Evolutionary conservation across 53 echinoderm and acorn worm genomes (phyloP).

Genomic region (Arbacia lixula): DNA sequence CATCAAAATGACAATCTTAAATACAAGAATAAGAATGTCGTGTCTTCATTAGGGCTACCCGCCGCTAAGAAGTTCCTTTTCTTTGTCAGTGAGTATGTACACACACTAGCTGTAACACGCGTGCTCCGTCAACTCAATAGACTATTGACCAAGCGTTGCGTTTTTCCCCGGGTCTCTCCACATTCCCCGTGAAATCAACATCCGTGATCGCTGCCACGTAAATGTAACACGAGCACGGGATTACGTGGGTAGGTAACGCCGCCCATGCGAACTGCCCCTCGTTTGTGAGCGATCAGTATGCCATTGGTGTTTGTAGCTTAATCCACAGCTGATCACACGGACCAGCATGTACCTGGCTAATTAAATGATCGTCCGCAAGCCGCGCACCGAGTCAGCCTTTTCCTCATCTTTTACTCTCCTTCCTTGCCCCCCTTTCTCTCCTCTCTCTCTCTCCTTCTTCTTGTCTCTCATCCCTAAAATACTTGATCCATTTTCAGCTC

Average conservation of each 20-base stretch:
- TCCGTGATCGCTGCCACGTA: background rate
- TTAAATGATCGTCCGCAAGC: conserved; percentile 55
- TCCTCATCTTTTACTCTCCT: conserved; percentile 18
- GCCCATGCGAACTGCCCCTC: conserved; percentile 19
- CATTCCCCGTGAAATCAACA: background rate
- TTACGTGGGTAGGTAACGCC: background rate
- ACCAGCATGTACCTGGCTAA: conserved; percentile 48
- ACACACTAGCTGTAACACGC: too few relatives aligned
- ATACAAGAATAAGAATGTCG: too few relatives aligned
- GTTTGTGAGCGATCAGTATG: conserved; percentile 24
- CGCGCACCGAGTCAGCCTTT: conserved; percentile 16
- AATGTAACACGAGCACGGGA: background rate
- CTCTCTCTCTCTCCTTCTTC: background rate
- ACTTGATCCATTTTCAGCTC: background rate
- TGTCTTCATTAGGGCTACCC: too few relatives aligned
- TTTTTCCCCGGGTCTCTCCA: background rate
- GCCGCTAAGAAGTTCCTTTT: too few relatives aligned
- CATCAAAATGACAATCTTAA: too few relatives aligned
- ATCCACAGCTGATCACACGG: conserved; percentile 50
- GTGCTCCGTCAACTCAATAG: conserved; percentile 29
- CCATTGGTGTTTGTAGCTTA: conserved; percentile 38
- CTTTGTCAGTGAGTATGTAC: too few relatives aligned
- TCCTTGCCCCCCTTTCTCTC: conserved; percentile 1
- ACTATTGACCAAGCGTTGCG: conserved; percentile 33
- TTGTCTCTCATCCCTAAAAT: too few relatives aligned